Evolutionary conservation across 2,888 invertebrate species (phyloP), one percentile per base, ranked within the genome.

Genomic region (Alloscopus bannaensis): DNA sequence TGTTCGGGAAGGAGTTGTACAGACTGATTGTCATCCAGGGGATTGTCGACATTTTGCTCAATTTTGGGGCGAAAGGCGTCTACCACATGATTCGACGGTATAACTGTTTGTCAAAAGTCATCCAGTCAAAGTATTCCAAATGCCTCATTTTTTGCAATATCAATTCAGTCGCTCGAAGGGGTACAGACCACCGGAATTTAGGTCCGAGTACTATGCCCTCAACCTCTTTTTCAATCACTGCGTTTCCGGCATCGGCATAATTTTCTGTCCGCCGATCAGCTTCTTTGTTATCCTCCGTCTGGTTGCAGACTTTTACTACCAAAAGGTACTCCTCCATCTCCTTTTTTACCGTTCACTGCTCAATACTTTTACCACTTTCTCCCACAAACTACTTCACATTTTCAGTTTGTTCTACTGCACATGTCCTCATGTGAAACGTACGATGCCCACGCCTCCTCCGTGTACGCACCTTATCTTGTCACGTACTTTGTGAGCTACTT

Each of bases 21-120:
- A 50, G 72, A 3, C 60, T 79, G 2, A 55, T 79, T 1, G 72
- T 79, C 2, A 59, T 72, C 20, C 66, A 79, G 31, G 66, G 72
- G 2, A 1, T 72, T 18, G 6, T 52, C 2, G 79, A 79, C 11
- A 26, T 79, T 0, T 6, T 3, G 0, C 45, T 71, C 3, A 78
- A 70, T 13, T 11, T 78, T n/a, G 42, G 40, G 0, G 50, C 59
- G 1, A 59, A 60, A 31, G 26, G 50, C 0, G 0, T 65, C 2
- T 65, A 57, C 40, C 69, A 77, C 47, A 8, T 60, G 26, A 16
- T 68, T 20, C 47, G 52, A 11, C 36, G 57, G 57, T 57, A 57
- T 22, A 22, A 3, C 3, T 16, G 13, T 3, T 18, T 45, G 3
- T 11, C n/a, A 11, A 18, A 16, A 45, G 8, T 45, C n/a, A n/a